Evolutionary conservation across 2,113 vertebrate genomes (phyloP).

Genomic region (Phycodurus eques): DNA sequence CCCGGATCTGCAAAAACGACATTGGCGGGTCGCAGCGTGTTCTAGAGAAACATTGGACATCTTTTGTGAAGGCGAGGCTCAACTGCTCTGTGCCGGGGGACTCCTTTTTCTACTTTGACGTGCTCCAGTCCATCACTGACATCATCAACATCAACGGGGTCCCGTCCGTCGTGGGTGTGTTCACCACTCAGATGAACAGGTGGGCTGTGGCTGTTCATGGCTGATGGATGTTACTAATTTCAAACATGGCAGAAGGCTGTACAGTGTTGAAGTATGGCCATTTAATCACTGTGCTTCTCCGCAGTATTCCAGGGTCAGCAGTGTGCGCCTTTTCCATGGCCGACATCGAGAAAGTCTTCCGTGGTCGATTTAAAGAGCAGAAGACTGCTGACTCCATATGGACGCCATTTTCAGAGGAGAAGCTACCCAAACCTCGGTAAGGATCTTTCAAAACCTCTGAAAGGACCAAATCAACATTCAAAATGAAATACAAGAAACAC

Average conservation of each 20-base stretch:
- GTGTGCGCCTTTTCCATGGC: slow-evolving; percentile 97
- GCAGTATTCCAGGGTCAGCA: slow-evolving; percentile 94
- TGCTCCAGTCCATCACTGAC: slow-evolving; percentile 94
- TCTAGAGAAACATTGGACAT: slow-evolving; percentile 98
- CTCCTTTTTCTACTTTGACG: slow-evolving; percentile 98
- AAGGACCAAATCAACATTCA: neutral
- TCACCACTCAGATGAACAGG: slow-evolving; percentile 99
- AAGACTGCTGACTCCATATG: slow-evolving; percentile 95
- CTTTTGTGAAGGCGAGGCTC: slow-evolving; percentile 93
- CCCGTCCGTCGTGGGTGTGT: slow-evolving; percentile 88
- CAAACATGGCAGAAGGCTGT: neutral
- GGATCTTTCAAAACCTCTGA: neutral
- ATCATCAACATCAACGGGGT: slow-evolving; percentile 89
- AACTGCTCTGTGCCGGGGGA: slow-evolving; percentile 97
- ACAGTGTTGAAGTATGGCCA: neutral
- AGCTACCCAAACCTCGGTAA: slow-evolving; percentile 93
- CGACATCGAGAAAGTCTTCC: slow-evolving; percentile 94
- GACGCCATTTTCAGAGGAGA: slow-evolving; percentile 95
- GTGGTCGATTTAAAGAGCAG: slow-evolving; percentile 95
- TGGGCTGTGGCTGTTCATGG: slow-evolving; percentile 53
- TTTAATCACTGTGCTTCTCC: neutral
- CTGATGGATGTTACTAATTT: neutral
- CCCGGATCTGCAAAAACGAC: slow-evolving; percentile 97
- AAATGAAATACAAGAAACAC: neutral
- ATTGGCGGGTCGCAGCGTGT: slow-evolving; percentile 97